Percentiles rank a stretch among this genome's conserved stretches.
Evolutionary conservation across 2,888 invertebrate genomes (phyloP).

Genomic region (Pogonocherus hispidulus): DNA sequence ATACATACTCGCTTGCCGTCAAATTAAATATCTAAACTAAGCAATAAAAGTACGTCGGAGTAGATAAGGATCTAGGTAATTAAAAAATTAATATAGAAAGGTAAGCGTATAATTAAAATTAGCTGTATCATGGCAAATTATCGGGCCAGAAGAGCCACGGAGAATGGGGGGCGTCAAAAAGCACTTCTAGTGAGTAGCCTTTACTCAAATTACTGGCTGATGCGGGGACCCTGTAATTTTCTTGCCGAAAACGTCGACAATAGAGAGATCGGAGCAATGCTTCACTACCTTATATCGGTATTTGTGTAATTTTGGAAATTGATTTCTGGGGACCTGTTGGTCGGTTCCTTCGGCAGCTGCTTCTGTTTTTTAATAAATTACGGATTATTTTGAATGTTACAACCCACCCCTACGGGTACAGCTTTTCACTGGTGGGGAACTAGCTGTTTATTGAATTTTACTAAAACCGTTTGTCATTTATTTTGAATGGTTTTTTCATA

Average conservation of each 20-base stretch:
- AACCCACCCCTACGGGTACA: background rate
- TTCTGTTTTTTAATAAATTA: slow-evolving; percentile 12
- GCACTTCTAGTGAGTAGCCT: slow-evolving; percentile 61
- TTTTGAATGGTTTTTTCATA: too few species aligned
- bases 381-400: slow-evolving; percentile 43
- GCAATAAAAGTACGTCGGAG: slow-evolving; percentile 20
- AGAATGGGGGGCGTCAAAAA: slow-evolving; percentile 44
- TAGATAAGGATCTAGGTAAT: slow-evolving; percentile 31
- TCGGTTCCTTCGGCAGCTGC: slow-evolving; percentile 31
- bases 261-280: slow-evolving; percentile 51
- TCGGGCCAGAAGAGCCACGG: slow-evolving; percentile 33
- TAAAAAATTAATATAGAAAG: slow-evolving; percentile 42
- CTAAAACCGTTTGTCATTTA: too few species aligned
- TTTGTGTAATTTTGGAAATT: slow-evolving; percentile 62
- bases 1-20: background rate
- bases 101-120: slow-evolving; percentile 49
- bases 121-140: slow-evolving; percentile 53
- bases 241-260: slow-evolving; percentile 60
- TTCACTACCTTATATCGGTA: slow-evolving; percentile 60
- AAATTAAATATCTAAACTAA: slow-evolving; percentile 28
- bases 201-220: slow-evolving; percentile 62
- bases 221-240: slow-evolving; percentile 64
- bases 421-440: background rate
- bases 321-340: slow-evolving; percentile 47
- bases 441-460: too few species aligned